These are phyloP conservation scores for human DNA, from an alignment of 2,113 vertebrate species.

Conservation along the genomic window DNA sequence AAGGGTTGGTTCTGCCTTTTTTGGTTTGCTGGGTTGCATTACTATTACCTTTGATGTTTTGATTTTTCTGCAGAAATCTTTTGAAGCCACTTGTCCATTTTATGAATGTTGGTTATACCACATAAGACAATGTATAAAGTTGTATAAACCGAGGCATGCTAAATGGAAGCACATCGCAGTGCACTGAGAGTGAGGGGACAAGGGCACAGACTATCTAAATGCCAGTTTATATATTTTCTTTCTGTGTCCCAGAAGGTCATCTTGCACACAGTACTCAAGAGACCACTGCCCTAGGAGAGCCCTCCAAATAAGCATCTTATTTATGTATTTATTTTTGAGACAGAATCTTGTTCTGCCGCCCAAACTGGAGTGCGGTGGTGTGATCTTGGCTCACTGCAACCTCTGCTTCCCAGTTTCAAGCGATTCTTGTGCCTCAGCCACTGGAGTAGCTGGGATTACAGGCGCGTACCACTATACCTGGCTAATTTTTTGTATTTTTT, in stretches of 20 bases:
- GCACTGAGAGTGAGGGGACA: rapidly evolving
- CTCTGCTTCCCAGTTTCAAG: too few relatives aligned
- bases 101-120: not conserved
- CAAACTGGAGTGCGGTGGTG: too few relatives aligned
- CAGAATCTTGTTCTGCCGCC: too few relatives aligned
- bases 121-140: not conserved
- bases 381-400: too few relatives aligned
- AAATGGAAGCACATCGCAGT: rapidly evolving
- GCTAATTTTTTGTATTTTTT: too few relatives aligned
- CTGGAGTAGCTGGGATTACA: too few relatives aligned
- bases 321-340: too few relatives aligned
- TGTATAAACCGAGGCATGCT: rapidly evolving
- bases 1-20: not conserved
- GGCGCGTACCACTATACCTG: too few relatives aligned
- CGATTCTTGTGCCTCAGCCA: too few relatives aligned
- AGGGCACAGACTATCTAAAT: not conserved
- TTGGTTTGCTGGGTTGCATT: not conserved
- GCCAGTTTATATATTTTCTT: rapidly evolving
- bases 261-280: not conserved
- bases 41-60: too few relatives aligned
- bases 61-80: not conserved
- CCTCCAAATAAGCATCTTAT: not conserved
- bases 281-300: not conserved
- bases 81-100: not conserved
- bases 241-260: not conserved